A percentile compares a stretch with the other conserved stretches of the same genome.
Evolutionary conservation across 2,113 vertebrate species (phyloP).

Genomic region (Engystomops pustulosus): DNA sequence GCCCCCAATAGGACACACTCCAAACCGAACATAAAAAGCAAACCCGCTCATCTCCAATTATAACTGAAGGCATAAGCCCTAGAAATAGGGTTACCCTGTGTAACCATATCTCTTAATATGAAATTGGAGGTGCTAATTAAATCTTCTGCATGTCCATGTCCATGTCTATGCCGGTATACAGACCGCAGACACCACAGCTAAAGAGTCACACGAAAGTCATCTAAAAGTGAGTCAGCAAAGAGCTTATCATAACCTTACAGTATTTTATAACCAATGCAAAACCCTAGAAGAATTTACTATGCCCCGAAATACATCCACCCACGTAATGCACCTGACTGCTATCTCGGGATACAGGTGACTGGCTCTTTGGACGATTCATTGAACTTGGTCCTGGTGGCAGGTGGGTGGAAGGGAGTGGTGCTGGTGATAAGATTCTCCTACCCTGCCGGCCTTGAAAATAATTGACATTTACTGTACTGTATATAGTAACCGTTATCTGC

Average conservation of each 20-base stretch:
- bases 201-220: neutral
- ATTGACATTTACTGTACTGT: slow-evolving; percentile 45
- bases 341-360: slow-evolving; percentile 41
- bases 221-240: neutral
- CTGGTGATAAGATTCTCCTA: neutral
- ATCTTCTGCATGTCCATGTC: no score
- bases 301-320: slow-evolving; percentile 16
- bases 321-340: neutral
- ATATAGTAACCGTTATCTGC: slow-evolving; percentile 4
- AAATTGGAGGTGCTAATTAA: no score
- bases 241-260: neutral
- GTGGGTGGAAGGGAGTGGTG: slow-evolving; percentile 41
- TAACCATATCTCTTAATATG: no score
- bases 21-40: no score
- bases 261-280: slow-evolving; percentile 13
- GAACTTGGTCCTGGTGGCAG: slow-evolving; percentile 6
- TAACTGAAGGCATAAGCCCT: no score
- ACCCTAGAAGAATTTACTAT: slow-evolving; percentile 5
- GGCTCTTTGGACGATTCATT: neutral
- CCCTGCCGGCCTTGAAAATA: neutral
- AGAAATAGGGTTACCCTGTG: no score
- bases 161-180: neutral
- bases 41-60: no score
- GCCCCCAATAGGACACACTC: no score
- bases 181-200: neutral